Evolutionary conservation across 2,888 invertebrate species (phyloP).

Genomic region (Pasiphila rectangulata): DNA sequence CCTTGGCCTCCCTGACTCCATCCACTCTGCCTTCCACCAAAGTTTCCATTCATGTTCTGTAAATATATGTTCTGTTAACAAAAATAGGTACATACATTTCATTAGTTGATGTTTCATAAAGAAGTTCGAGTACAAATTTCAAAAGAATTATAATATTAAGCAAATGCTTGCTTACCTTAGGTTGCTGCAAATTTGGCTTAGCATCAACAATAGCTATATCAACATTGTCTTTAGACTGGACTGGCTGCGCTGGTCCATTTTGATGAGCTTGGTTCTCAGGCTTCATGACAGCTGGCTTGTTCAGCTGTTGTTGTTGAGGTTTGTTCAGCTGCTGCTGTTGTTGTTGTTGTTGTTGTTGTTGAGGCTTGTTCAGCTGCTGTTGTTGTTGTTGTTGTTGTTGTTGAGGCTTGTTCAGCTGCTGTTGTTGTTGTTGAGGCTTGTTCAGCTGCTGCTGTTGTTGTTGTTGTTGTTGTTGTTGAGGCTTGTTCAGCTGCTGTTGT

Average conservation of each 20-base stretch:
- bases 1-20: conserved; percentile 40
- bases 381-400: conserved; percentile 23
- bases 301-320: conserved; percentile 34
- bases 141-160: no score
- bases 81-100: not conserved
- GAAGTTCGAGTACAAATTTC: no score
- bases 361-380: conserved; percentile 34
- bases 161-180: conserved; percentile 31
- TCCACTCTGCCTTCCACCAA: conserved; percentile 59
- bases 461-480: conserved; percentile 27
- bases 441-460: conserved; percentile 33
- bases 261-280: conserved; percentile 30
- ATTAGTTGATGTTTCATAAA: no score
- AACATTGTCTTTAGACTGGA: conserved; percentile 51
- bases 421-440: conserved; percentile 35
- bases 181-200: conserved; percentile 39
- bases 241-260: conserved; percentile 41
- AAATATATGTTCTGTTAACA: not conserved
- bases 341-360: conserved; percentile 25
- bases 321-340: conserved; percentile 35
- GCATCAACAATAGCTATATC: conserved; percentile 52
- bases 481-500: conserved; percentile 33
- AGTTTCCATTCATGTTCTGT: conserved; percentile 67
- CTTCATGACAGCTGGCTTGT: conserved; percentile 30
- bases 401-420: conserved; percentile 33